These are phyloP conservation scores for Odontesthes bonariensis DNA, from an alignment of 2,113 vertebrate genomes.

Conservation along the genomic window DNA sequence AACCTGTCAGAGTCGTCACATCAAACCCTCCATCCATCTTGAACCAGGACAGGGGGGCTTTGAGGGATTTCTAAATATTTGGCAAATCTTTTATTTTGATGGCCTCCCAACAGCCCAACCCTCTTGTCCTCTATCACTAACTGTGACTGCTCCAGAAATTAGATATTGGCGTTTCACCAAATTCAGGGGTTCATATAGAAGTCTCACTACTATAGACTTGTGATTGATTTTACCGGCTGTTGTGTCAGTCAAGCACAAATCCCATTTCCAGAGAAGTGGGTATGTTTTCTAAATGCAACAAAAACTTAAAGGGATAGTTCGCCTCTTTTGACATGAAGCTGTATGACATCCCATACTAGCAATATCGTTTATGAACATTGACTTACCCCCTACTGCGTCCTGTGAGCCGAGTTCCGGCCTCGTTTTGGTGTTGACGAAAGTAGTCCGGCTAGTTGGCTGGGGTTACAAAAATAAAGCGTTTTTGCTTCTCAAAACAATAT, in stretches of 20 bases:
- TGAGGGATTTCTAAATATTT: constrained; percentile 59
- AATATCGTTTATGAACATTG: too few relatives aligned
- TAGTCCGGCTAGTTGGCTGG: too few relatives aligned
- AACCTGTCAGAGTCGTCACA: constrained; percentile 49
- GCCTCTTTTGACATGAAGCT: too few relatives aligned
- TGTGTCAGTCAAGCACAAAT: constrained; percentile 5
- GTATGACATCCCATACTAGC: too few relatives aligned
- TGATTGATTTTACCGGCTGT: constrained; percentile 23
- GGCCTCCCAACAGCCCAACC: constrained; percentile 17
- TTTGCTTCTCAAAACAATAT: too few relatives aligned
- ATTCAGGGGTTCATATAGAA: constrained; percentile 12
- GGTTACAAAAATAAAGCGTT: too few relatives aligned
- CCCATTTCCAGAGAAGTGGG: too few relatives aligned
- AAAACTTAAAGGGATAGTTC: too few relatives aligned
- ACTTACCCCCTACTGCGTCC: too few relatives aligned
- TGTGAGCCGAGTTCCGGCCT: too few relatives aligned
- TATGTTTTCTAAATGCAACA: too few relatives aligned
- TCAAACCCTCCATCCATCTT: constrained; percentile 52
- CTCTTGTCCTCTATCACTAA: constrained; percentile 43
- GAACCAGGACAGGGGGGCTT: constrained; percentile 14
- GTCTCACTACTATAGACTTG: constrained; percentile 6
- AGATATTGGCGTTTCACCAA: constrained; percentile 60
- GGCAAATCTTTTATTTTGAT: constrained; percentile 33
- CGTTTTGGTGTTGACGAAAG: too few relatives aligned
- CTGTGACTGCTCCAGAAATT: constrained; percentile 63